A percentile compares a stretch with the other conserved stretches of the same genome.
phyloP scores from a whole-genome alignment of 2,797 vertebrate species.

The Poeciliopsis infans region DNA sequence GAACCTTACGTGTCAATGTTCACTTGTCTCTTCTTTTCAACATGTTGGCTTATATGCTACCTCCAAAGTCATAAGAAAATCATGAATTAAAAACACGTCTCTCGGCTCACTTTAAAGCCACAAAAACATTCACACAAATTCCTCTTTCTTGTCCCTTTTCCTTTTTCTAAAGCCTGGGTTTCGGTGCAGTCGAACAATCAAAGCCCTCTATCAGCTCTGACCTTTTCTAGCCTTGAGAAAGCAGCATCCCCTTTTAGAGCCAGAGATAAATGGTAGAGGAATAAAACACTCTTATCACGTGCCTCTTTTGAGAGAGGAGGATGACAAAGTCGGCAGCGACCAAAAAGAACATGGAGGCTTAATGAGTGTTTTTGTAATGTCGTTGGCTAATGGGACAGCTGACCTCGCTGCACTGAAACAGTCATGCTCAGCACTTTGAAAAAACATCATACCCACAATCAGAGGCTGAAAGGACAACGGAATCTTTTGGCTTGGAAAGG shows the following conservation, averaged over 20 bases:
- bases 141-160: conserved; percentile 23
- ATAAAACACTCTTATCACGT: conserved; percentile 50
- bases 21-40: conserved; percentile 52
- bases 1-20: conserved; percentile 67
- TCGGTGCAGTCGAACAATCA: conserved; percentile 57
- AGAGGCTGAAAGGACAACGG: conserved; percentile 54
- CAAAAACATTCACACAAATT: conserved; percentile 27
- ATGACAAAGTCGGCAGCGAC: conserved; percentile 46
- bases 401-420: conserved; percentile 59
- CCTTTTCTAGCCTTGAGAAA: conserved; percentile 71
- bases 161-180: conserved; percentile 34
- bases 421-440: conserved; percentile 65
- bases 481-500: conserved; percentile 55
- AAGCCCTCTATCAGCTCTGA: conserved; percentile 64
- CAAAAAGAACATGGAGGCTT: conserved; percentile 65
- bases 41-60: conserved; percentile 21
- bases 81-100: conserved; percentile 24
- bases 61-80: conserved; percentile 18
- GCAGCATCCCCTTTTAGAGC: conserved; percentile 42
- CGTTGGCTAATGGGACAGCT: conserved; percentile 70
- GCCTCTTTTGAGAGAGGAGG: conserved; percentile 47
- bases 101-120: conserved; percentile 32
- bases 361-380: conserved; percentile 72
- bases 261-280: conserved; percentile 47
- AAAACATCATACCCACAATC: conserved; percentile 60